Percentiles rank a stretch among this genome's conserved stretches.
Conservation (phyloP, 1,140 invertebrate genomes). For the Brachystomella parvula region DNA sequence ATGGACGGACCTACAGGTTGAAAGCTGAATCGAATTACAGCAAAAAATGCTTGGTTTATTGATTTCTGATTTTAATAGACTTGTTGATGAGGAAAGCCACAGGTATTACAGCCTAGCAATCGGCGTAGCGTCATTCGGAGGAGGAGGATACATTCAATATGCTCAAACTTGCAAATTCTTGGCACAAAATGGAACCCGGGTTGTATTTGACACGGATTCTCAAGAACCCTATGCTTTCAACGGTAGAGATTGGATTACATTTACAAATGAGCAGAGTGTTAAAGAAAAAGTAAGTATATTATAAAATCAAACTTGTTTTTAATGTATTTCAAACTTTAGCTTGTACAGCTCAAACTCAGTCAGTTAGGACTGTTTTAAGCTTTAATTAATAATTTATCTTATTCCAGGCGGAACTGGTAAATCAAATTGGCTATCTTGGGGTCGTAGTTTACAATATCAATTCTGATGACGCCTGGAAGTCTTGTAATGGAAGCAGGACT, state of each 20-base stretch:
- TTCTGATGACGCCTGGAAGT: constrained; percentile 30
- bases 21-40: constrained; percentile 29
- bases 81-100: constrained; percentile 59
- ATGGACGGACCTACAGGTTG: constrained; percentile 71
- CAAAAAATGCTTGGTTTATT: background rate
- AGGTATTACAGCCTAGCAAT: constrained; percentile 60
- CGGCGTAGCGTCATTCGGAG: constrained; percentile 56
- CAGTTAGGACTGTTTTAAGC: background rate
- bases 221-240: constrained; percentile 69
- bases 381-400: background rate
- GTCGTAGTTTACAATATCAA: constrained; percentile 28
- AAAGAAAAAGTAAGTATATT: constrained; percentile 54
- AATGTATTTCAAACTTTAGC: background rate
- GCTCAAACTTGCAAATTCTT: constrained; percentile 60
- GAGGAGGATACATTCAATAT: constrained; percentile 62
- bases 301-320: background rate
- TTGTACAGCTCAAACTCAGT: background rate
- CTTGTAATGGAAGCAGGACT: constrained; percentile 24
- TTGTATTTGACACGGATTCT: constrained; percentile 57
- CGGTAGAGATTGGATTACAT: constrained; percentile 76
- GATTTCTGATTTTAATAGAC: constrained; percentile 42
- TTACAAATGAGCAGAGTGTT: constrained; percentile 67
- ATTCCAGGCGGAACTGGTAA: constrained; percentile 26
- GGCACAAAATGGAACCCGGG: constrained; percentile 44
- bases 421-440: constrained; percentile 24